These are phyloP conservation scores for Drymodes brunneopygia DNA, from an alignment of 2,113 vertebrate genomes.

Conservation along the genomic window DNA sequence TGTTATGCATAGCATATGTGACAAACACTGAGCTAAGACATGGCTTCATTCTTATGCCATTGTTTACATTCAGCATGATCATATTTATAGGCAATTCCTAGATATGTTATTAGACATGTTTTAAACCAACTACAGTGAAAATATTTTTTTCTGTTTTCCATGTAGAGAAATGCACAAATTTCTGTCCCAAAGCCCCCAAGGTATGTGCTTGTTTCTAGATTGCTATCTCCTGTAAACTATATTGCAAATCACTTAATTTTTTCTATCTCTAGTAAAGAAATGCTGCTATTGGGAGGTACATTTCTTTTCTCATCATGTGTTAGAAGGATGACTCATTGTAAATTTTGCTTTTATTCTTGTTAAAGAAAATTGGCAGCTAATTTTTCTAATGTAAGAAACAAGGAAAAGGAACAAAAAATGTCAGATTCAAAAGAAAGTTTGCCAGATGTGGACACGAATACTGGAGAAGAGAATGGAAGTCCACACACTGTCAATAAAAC, in stretches of 20 bases:
- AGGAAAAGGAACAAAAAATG: neutral
- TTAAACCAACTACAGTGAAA: neutral
- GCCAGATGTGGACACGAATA: neutral
- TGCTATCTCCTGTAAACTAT: neutral
- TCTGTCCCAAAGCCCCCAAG: neutral
- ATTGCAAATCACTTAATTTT: neutral
- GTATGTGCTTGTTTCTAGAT: neutral
- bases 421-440: neutral
- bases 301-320: neutral
- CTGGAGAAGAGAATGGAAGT: neutral
- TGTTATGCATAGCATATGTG: neutral
- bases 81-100: neutral
- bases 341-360: neutral
- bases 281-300: neutral
- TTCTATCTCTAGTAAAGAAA: neutral
- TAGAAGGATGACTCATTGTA: neutral
- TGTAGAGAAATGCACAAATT: neutral
- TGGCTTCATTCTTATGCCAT: neutral
- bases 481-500: neutral
- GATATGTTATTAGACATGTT: neutral
- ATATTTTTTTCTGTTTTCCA: neutral
- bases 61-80: neutral
- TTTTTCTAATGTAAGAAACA: neutral
- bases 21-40: neutral
- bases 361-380: conserved; percentile 28